These are phyloP conservation scores for Drosophila mimetica DNA, from an alignment of 2,888 invertebrate genomes.

Conservation along the genomic window DNA sequence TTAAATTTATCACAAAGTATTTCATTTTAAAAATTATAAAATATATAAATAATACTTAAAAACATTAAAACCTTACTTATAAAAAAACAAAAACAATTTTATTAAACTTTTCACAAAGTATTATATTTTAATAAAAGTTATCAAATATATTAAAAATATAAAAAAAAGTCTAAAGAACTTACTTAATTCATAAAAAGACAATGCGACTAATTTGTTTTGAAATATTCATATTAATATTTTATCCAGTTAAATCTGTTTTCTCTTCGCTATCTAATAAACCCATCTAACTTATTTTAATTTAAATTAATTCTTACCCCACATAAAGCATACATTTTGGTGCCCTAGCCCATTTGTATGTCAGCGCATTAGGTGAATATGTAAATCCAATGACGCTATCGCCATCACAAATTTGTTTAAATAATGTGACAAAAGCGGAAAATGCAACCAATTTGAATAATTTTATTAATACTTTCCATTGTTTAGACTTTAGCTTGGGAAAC, in stretches of 20 bases:
- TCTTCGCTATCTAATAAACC: neutral
- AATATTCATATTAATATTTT: neutral
- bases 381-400: slow-evolving; percentile 13
- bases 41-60: too few relatives aligned
- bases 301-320: slow-evolving; percentile 1
- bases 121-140: neutral
- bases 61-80: too few relatives aligned
- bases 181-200: neutral
- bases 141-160: neutral
- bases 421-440: slow-evolving; percentile 35
- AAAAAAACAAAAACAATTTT: too few relatives aligned
- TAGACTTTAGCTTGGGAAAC: slow-evolving; percentile 12
- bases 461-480: slow-evolving; percentile 30
- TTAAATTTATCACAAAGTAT: too few relatives aligned
- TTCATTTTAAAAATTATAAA: too few relatives aligned
- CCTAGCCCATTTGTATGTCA: slow-evolving; percentile 7
- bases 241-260: neutral
- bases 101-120: too few relatives aligned
- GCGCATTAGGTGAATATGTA: slow-evolving; percentile 12
- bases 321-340: neutral
- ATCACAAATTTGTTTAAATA: slow-evolving; percentile 32
- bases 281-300: neutral
- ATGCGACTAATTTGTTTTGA: neutral
- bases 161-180: too few relatives aligned
- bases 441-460: slow-evolving; percentile 25